Conservation (phyloP, 2,797 vertebrate species). For the Helostoma temminkii region DNA sequence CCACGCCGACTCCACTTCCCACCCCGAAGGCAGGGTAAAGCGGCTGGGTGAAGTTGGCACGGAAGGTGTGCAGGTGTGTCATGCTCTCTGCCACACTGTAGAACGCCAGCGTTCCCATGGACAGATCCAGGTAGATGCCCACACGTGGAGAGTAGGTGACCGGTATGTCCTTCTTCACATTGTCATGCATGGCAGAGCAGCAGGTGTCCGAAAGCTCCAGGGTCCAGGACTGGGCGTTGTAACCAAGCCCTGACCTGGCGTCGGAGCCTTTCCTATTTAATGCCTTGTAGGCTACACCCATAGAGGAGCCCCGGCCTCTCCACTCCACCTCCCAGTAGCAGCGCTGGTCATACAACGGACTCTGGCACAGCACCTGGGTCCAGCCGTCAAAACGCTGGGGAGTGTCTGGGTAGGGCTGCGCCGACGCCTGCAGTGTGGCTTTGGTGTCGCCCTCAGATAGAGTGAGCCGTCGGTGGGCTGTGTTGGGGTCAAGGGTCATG, state of each 20-base stretch:
- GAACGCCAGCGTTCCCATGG: conserved; percentile 70
- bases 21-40: conserved; percentile 82
- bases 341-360: conserved; percentile 63
- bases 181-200: conserved; percentile 84
- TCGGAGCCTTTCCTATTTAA: conserved; percentile 80
- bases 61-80: conserved; percentile 81
- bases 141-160: conserved; percentile 85
- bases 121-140: conserved; percentile 81
- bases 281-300: conserved; percentile 78
- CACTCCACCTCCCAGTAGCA: conserved; percentile 88
- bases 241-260: conserved; percentile 81
- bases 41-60: conserved; percentile 77
- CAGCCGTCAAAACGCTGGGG: conserved; percentile 83
- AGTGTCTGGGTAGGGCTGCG: conserved; percentile 57
- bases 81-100: conserved; percentile 83
- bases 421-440: conserved; percentile 74
- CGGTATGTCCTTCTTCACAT: conserved; percentile 80
- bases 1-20: conserved; percentile 85
- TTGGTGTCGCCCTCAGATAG: conserved; percentile 81
- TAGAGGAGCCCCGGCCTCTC: conserved; percentile 81
- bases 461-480: conserved; percentile 80
- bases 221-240: conserved; percentile 87
- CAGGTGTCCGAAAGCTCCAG: conserved; percentile 86
- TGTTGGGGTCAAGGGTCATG: conserved; percentile 81
- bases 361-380: conserved; percentile 82